Evolutionary conservation across 2,113 vertebrate species (phyloP), one percentile per base, ranked within the genome.

Genomic region (Cyanoliseus patagonus): DNA sequence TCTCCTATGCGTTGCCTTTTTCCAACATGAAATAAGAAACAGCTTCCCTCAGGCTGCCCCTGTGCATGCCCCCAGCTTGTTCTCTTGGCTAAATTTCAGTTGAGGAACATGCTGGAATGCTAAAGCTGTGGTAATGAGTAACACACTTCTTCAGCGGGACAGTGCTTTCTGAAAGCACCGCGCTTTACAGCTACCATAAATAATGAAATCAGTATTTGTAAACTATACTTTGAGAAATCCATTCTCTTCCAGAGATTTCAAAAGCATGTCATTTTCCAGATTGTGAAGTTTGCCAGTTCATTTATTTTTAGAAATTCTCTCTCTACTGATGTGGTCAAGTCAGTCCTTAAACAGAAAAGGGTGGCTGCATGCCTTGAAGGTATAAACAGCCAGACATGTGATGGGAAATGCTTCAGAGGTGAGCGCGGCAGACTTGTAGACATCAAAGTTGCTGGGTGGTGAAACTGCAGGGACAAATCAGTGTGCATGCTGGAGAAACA

Each of bases 261-360:
- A 96, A 97, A 97, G 89, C 49, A 10, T 88, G 91, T 86, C 51
- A 28, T 96, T 95, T 97, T 95, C 94, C 95, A 95, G 57, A 91
- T 93, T 76, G 87, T 92, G 86, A 86, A 77, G 84, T 81, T 96
- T 94, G 94, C 94, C 86, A 95, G 86, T 78, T 84, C 37, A 61
- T 91, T 92, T 97, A 95, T 97, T 96, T 97, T 97, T 97, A 97
- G 97, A 94, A 91, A 74, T 90, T 95, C 94, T 94, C 70, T 83
- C 84, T 95, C 70, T 74, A 94, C 78, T 95, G 96, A 97, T 95
- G 95, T 96, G 96, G 97, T 95, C 94, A 96, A 95, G 95, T 91
- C 89, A 88, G 86, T 96, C 84, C 86, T 94, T 92, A 95, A 96
- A 83, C 89, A 96, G 95, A 91, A 94, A 66, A 94, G 95, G 76